These are phyloP conservation scores for Scolanthus callimorphus DNA, from an alignment of 92 coral and sea anemone species.

Conservation along the genomic window DNA sequence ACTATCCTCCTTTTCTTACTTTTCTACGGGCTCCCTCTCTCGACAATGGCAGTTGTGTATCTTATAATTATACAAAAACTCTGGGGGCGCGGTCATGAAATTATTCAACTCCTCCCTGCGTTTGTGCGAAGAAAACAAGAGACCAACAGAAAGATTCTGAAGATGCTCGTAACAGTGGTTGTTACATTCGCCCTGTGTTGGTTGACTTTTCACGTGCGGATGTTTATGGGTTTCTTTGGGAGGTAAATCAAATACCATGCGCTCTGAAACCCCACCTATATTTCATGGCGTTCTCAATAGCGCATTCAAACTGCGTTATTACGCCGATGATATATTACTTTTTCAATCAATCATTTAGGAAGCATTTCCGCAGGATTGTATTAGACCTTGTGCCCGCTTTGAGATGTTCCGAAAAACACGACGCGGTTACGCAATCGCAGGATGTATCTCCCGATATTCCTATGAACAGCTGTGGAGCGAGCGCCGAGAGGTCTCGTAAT, in stretches of 20 bases:
- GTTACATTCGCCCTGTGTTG: conserved; percentile 56
- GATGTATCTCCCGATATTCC: no score
- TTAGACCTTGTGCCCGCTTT: conserved; percentile 2
- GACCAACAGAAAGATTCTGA: conserved; percentile 32
- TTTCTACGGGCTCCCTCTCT: conserved; percentile 46
- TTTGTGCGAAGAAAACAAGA: conserved; percentile 29
- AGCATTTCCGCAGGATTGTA: conserved; percentile 13
- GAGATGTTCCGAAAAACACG: neutral
- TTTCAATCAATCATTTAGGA: conserved; percentile 32
- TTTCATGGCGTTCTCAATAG: conserved; percentile 32
- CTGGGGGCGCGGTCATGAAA: conserved; percentile 45
- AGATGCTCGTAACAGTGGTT: conserved; percentile 53
- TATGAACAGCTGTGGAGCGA: no score
- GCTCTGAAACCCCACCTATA: conserved; percentile 8
- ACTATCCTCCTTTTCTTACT: conserved; percentile 49
- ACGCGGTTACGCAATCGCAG: no score
- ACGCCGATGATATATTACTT: conserved; percentile 55
- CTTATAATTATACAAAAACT: conserved; percentile 33
- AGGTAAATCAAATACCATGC: conserved; percentile 19
- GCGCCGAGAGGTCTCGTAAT: no score
- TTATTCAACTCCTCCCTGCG: conserved; percentile 25
- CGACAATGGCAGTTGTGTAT: conserved; percentile 28
- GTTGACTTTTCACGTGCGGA: conserved; percentile 50
- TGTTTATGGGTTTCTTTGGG: conserved; percentile 45
- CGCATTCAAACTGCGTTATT: conserved; percentile 48